phyloP scores from a whole-genome alignment of 2,797 vertebrate species.

The Denticeps clupeoides region DNA sequence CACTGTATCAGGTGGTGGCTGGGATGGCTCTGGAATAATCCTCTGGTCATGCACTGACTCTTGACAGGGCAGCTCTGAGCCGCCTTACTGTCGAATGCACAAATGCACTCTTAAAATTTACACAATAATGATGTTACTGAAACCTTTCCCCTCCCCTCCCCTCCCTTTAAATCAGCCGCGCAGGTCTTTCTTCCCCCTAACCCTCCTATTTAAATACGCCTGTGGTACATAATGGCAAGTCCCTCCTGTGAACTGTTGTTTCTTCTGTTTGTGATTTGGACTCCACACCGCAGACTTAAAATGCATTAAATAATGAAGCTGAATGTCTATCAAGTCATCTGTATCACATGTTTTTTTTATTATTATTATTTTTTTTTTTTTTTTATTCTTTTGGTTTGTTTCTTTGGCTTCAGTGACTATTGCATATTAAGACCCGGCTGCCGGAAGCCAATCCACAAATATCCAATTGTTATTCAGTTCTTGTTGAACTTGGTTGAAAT shows the following conservation, averaged over 20 bases:
- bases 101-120: constrained; percentile 35
- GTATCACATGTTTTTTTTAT: no score
- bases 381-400: constrained; percentile 12
- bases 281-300: constrained; percentile 32
- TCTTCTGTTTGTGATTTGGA: constrained; percentile 30
- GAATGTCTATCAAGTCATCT: constrained; percentile 35
- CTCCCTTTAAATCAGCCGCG: background rate
- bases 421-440: constrained; percentile 41
- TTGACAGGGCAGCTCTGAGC: constrained; percentile 26
- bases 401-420: constrained; percentile 31
- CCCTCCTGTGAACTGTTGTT: constrained; percentile 30
- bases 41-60: constrained; percentile 44
- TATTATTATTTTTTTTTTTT: constrained; percentile 30
- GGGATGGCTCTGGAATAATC: constrained; percentile 30
- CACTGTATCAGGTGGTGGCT: constrained; percentile 42
- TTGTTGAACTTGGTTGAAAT: constrained; percentile 52
- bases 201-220: constrained; percentile 18
- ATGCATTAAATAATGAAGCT: constrained; percentile 32
- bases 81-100: constrained; percentile 35
- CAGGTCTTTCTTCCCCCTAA: background rate
- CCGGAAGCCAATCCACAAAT: constrained; percentile 41
- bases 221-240: constrained; percentile 36
- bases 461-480: constrained; percentile 44
- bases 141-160: constrained; percentile 8
- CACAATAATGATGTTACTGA: constrained; percentile 9